Evolutionary conservation across 2,888 invertebrate genomes (phyloP), one percentile per base, ranked within the genome.

Genomic region (Drosophila lacicola): DNA sequence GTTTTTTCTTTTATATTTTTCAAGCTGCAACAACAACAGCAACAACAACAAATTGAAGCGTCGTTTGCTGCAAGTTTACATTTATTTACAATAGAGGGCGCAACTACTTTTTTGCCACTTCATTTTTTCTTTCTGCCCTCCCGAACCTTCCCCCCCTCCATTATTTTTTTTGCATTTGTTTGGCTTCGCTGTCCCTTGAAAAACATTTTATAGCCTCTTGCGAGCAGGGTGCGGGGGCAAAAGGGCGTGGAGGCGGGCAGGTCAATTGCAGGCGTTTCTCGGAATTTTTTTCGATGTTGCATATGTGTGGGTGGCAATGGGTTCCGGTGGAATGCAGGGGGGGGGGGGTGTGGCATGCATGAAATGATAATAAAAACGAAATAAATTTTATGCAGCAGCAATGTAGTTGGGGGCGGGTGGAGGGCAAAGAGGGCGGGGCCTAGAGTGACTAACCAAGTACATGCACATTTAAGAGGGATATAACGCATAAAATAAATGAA

Each of bases 361-460:
- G 84, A 83, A 85, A 88, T 79, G 87, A 85, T 88, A 85, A 85
- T 85, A 88, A 87, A 85, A 88, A 56, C 73, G 81, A 85, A 86
- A 84, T 86, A 84, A 84, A 86, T 84, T 88, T 78, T 70, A 83
- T 84, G 88, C 87, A 76, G 83, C 83, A 78, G 66, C 80, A 83
- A 63, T 51, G 51, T 34, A 42, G 34, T 8, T 8, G 10, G 21
- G 21, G 19, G 25, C 11, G 21, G n/a, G 21, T 14, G 4, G 11
- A 11, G 21, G 29, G 29, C 4, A 4, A 14, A 14, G n/a, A 1
- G 37, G 8, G 41, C 19, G 49, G 5, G 36, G 45, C 64, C 39
- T 29, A 53, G 67, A 68, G 65, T 82, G 86, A 85, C 88, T 86
- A 88, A 83, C 88, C 69, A 82, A 82, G 78, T 80, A 74, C 82